Evolutionary conservation across 2,888 invertebrate species (phyloP), one percentile per base, ranked within the genome.

Genomic region (Latrodectus hesperus): DNA sequence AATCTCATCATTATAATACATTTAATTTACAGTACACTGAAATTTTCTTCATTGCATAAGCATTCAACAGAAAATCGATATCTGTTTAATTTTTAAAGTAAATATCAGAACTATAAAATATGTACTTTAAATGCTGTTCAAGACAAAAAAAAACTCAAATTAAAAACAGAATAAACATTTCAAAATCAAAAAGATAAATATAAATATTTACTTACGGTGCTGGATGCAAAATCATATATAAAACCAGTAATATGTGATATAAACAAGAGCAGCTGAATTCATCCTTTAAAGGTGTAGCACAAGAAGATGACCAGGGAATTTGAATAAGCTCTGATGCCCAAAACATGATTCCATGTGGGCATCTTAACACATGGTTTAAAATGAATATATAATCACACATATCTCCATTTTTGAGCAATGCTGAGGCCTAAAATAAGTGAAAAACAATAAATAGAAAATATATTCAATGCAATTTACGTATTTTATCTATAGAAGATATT

Each of bases 301-400:
- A 84, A 5, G 16, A 26, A 8, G 38, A 16, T 26, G 67, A 49
- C 22, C 76, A 55, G 8, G 86, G 80, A 70, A 86, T 49, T 38
- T 86, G 80, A 9, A 86, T 14, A n/a, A 86, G 52, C 16, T 72
- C 51, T 52, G 80, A 65, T 14, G 86, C 86, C 86, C 86, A 86
- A 6, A 64, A 71, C 14, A 53, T n/a, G 65, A 86, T 86, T 5
- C 80, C 86, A 53, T 72, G 76, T 17, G 86, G 86, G 49, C 76
- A 86, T 11, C 86, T 70, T 16, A 86, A 71, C 5, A 86, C 75
- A 65, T 86, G 86, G 53, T 86, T 81, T 3, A 81, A 8, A 22
- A 86, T 26, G 14, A 85, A 86, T 14, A 74, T 65, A 55, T 80
- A 71, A 16, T 86, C 80, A 52, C 51, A 17, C 9, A 26, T 52